A percentile compares a stretch with the other conserved stretches of the same genome.
Evolutionary conservation across 2,888 invertebrate species (phyloP).

Genomic region (Periphyllus acericola): DNA sequence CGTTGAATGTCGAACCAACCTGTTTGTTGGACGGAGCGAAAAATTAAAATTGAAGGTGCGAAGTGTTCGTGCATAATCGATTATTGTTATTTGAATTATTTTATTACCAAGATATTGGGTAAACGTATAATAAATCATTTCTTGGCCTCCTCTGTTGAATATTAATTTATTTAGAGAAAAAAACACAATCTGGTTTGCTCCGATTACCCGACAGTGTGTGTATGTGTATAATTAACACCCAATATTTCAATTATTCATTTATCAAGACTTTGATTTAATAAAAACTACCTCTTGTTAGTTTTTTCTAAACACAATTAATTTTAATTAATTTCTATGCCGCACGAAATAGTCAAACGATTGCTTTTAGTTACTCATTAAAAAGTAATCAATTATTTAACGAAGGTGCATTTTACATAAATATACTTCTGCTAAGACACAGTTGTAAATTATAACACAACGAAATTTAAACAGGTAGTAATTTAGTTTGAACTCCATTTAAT

Average conservation of each 20-base stretch:
- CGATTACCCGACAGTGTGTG: neutral
- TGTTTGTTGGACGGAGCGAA: neutral
- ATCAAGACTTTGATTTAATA: neutral
- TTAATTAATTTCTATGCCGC: neutral
- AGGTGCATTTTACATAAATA: neutral
- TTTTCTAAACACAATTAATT: neutral
- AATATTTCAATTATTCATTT: slow-evolving; percentile 14
- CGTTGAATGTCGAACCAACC: slow-evolving; percentile 4
- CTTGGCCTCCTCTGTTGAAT: neutral
- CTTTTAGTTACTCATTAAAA: too few species aligned
- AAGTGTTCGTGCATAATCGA: slow-evolving; percentile 13
- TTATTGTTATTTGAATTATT: slow-evolving; percentile 12
- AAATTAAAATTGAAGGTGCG: slow-evolving; percentile 28
- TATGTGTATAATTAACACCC: neutral
- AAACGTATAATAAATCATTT: slow-evolving; percentile 2
- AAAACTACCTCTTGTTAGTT: neutral
- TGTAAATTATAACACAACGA: neutral
- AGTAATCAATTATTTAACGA: too few species aligned
- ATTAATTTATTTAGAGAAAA: neutral
- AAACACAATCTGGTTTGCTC: neutral
- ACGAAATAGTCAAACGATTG: too few species aligned
- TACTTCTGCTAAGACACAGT: neutral
- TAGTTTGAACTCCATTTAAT: too few species aligned
- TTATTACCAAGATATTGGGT: neutral
- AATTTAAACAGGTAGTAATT: too few species aligned